Conservation (phyloP, 2,888 invertebrate species). For the Lycophotia porphyrea region DNA sequence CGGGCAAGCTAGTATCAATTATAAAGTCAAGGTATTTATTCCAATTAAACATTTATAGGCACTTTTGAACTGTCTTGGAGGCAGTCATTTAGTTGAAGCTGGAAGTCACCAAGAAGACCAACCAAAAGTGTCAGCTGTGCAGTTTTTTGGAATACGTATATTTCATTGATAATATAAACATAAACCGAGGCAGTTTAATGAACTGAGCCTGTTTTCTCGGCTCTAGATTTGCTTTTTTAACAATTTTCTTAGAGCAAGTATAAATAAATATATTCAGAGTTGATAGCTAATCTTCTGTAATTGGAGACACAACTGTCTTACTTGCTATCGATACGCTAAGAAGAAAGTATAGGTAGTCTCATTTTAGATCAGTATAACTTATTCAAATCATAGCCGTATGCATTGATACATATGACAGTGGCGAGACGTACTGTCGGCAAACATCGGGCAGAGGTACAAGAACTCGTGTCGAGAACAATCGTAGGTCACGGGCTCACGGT, state of each 20-base stretch:
- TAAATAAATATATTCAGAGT: background rate
- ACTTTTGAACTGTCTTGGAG: background rate
- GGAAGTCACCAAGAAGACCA: no score
- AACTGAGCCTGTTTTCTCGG: background rate
- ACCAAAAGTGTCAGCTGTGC: background rate
- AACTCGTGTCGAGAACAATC: slow-evolving; percentile 35
- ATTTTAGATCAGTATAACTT: background rate
- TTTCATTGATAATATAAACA: background rate
- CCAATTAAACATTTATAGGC: background rate
- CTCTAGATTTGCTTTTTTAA: background rate
- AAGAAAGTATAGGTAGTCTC: background rate
- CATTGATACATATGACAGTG: no score
- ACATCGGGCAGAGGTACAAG: background rate
- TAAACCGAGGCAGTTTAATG: background rate
- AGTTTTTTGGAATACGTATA: background rate
- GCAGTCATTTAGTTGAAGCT: background rate
- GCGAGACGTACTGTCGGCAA: background rate
- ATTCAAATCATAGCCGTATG: no score
- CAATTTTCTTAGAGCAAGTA: background rate
- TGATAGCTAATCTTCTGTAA: background rate
- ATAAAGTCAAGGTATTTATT: background rate
- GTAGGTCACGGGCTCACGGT: slow-evolving; percentile 41
- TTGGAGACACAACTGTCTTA: background rate
- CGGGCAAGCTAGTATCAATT: no score
- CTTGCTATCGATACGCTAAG: background rate